These are phyloP conservation scores for Hyla sarda DNA, from an alignment of 2,113 vertebrate genomes.

Conservation along the genomic window DNA sequence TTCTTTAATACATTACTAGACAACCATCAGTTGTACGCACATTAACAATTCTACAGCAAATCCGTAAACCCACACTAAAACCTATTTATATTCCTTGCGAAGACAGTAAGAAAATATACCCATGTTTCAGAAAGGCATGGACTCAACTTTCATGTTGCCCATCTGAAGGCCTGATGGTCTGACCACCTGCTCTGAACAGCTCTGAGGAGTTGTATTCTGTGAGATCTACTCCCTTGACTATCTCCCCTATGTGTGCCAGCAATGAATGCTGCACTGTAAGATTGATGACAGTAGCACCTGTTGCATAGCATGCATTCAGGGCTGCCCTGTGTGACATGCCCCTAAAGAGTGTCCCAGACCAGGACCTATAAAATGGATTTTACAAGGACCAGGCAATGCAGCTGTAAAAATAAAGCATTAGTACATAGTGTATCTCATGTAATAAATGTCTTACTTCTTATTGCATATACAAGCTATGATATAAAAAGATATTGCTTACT, in stretches of 20 bases:
- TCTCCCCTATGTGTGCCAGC: constrained; percentile 9
- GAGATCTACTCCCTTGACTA: constrained; percentile 12
- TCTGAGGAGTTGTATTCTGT: not conserved
- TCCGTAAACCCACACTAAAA: constrained; percentile 15
- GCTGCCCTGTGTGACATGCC: not conserved
- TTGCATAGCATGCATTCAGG: constrained; percentile 23
- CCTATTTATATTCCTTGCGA: constrained; percentile 40
- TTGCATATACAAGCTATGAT: not conserved
- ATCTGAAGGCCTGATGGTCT: constrained; percentile 30
- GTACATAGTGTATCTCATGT: not conserved
- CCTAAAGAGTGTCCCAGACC: not conserved
- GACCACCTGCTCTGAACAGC: constrained; percentile 44
- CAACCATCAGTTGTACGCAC: not conserved
- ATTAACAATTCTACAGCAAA: not conserved
- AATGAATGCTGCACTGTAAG: constrained; percentile 17
- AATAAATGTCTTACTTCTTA: not conserved
- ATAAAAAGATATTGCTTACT: no score
- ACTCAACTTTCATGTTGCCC: constrained; percentile 16
- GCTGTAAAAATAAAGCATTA: not conserved
- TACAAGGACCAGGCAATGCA: not conserved
- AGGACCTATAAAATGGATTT: not conserved
- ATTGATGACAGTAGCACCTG: constrained; percentile 55
- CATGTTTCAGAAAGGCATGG: constrained; percentile 11
- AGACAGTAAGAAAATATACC: not conserved
- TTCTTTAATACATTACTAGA: not conserved